Evolutionary conservation across 2,888 invertebrate species (phyloP), one percentile per base, ranked within the genome.

Genomic region (Morpho deidamia): DNA sequence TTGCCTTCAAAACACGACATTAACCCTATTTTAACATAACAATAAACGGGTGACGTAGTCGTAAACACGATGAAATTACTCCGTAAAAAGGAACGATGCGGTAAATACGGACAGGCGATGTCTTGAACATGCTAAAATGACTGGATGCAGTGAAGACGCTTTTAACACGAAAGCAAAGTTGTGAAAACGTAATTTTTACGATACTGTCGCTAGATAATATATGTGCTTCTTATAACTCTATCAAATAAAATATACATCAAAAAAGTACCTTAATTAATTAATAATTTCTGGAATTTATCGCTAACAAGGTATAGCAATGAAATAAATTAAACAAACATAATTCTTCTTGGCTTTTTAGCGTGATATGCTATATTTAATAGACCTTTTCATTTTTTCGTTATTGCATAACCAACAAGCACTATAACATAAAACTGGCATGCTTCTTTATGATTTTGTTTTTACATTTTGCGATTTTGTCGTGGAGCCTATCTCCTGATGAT

Each of bases 71-170:
- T 63, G 63, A 61, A 80, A 85, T 71, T 75, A 75, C 73, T 77
- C 53, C 78, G 78, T 89, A 87, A 88, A 89, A 89, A 81, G 77
- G 72, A 79, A 89, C 78, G 85, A 80, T 65, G 72, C 66, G 76
- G 80, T 88, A 88, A 89, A 89, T 79, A 85, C 77, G 76, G 83
- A 81, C 84, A 78, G 75, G 73, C 80, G 72, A 83, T 81, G 83
- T 78, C 79, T 78, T 72, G 63, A 62, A 51, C 63, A 33, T 67
- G 72, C 62, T 46, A 55, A 61, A 61, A 63, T 67, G 56, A 62
- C 59, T 64, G 69, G 74, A 76, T 74, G 70, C 64, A 66, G 70
- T 66, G 58, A 70, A 74, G 71, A 71, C 58, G 68, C 72, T 72
- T 72, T 72, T 70, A 74, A 67, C 67, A 58, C 47, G 51, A 59